These are phyloP conservation scores for Oreonectes daqikongensis DNA, from an alignment of 2,797 vertebrate genomes.

Conservation along the genomic window DNA sequence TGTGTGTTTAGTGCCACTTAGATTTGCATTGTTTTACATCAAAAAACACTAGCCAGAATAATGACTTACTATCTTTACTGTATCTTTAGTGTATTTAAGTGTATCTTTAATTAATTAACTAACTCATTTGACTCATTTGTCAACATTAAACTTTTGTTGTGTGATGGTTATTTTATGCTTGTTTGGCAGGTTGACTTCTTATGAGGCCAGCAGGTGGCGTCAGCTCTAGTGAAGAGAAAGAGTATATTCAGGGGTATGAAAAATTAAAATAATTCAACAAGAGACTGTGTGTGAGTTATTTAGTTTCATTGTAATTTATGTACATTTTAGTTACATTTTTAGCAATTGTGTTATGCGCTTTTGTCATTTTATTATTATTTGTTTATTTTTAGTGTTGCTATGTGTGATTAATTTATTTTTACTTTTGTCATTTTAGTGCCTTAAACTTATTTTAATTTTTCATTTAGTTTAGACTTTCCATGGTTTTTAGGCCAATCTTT, in stretches of 20 bases:
- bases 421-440: no score
- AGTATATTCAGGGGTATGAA: background rate
- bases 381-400: no score
- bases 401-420: no score
- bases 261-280: constrained; percentile 13
- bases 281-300: background rate
- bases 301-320: background rate
- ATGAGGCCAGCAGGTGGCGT: constrained; percentile 62
- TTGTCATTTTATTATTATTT: no score
- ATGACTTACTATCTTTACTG: background rate
- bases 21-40: constrained; percentile 1
- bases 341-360: no score
- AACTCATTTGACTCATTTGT: background rate
- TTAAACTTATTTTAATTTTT: no score
- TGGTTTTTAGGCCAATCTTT: no score
- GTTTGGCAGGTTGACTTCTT: background rate
- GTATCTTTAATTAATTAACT: background rate
- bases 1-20: background rate
- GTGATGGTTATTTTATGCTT: background rate
- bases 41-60: background rate
- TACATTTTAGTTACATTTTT: no score
- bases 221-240: constrained; percentile 33
- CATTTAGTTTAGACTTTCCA: no score
- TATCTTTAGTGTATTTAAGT: background rate
- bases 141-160: background rate